Evolutionary conservation across 2,797 vertebrate species (phyloP).

Genomic region (Poeciliopsis paucimaculata): DNA sequence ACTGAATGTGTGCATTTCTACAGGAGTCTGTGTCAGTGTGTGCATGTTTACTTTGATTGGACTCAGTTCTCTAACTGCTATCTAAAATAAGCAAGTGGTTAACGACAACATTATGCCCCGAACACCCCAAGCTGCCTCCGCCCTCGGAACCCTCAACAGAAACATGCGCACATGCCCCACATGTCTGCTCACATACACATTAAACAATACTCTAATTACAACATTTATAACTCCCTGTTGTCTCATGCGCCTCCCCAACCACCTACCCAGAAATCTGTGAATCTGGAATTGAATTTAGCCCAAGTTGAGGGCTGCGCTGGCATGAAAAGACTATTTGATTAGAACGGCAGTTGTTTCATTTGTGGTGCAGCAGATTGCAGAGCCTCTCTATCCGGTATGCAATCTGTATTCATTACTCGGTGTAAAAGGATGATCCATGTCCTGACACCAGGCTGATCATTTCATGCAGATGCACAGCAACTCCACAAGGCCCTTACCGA

Average conservation of each 20-base stretch:
- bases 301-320: conserved; percentile 82
- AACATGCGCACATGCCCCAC: conserved; percentile 44
- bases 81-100: conserved; percentile 79
- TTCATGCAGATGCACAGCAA: conserved; percentile 79
- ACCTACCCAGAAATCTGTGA: conserved; percentile 76
- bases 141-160: conserved; percentile 2
- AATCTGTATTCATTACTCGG: conserved; percentile 82
- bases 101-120: conserved; percentile 72
- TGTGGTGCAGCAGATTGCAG: conserved; percentile 81
- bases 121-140: conserved; percentile 14
- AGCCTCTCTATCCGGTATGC: conserved; percentile 77
- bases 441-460: conserved; percentile 77
- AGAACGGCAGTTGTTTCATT: conserved; percentile 83
- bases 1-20: conserved; percentile 73
- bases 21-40: conserved; percentile 29
- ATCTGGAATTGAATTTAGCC: conserved; percentile 83
- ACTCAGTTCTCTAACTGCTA: conserved; percentile 70
- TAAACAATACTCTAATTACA: conserved; percentile 84
- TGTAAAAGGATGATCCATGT: conserved; percentile 80
- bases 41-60: conserved; percentile 63
- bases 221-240: conserved; percentile 78
- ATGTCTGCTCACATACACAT: conserved; percentile 61
- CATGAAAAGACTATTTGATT: conserved; percentile 85
- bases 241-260: conserved; percentile 61
- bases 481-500: conserved; percentile 70